These are phyloP conservation scores for Ammodytes dubius DNA, from an alignment of 2,113 vertebrate species.

Conservation along the genomic window DNA sequence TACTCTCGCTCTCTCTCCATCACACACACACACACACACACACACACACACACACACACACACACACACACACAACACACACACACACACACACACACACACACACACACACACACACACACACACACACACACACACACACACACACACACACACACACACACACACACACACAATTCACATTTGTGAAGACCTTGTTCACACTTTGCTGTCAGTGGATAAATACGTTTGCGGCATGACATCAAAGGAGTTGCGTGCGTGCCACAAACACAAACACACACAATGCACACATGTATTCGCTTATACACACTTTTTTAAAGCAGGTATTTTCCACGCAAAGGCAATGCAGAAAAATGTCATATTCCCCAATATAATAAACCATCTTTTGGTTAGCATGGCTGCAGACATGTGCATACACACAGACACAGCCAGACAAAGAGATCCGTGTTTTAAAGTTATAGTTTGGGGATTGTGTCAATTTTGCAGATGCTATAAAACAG, in stretches of 20 bases:
- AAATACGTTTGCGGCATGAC: conserved; percentile 29
- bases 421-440: not conserved
- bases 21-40: not conserved
- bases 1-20: not conserved
- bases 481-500: conserved; percentile 44
- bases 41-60: not conserved
- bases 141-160: no score
- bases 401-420: not conserved
- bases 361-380: not conserved
- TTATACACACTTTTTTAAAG: conserved; percentile 14
- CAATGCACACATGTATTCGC: conserved; percentile 15
- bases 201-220: conserved; percentile 37
- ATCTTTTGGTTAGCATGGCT: not conserved
- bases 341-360: not conserved
- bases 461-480: conserved; percentile 24
- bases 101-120: not conserved
- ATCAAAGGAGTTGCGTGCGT: conserved; percentile 19
- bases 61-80: not conserved
- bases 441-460: conserved; percentile 14
- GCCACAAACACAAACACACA: conserved; percentile 8
- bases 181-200: conserved; percentile 24
- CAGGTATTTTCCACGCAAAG: conserved; percentile 5
- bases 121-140: not conserved
- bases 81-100: not conserved
- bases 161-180: no score